Evolutionary conservation across 2,888 invertebrate genomes (phyloP).

Genomic region (Xanthia icteritia): DNA sequence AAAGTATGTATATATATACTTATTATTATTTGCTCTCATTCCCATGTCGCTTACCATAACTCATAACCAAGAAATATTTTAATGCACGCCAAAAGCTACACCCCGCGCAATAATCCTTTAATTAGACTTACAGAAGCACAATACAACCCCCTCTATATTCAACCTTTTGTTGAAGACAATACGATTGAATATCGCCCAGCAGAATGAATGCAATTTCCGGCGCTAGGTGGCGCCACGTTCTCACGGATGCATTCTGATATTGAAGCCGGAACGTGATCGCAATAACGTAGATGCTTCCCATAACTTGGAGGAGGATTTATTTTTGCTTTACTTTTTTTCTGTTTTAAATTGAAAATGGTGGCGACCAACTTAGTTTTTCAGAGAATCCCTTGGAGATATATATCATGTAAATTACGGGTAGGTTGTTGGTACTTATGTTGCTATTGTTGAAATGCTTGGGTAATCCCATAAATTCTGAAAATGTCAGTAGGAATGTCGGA

Average conservation of each 20-base stretch:
- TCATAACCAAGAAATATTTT: conserved; percentile 37
- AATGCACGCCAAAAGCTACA: conserved; percentile 29
- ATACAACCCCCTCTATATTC: not conserved
- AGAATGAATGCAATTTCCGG: conserved; percentile 53
- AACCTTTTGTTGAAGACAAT: rapidly evolving
- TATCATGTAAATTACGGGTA: no score
- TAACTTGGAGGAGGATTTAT: conserved; percentile 30
- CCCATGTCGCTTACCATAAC: conserved; percentile 1
- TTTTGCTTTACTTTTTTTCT: conserved; percentile 36
- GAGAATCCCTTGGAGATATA: not conserved
- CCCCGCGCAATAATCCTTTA: conserved; percentile 41
- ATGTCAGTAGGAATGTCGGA: not conserved
- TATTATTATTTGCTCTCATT: not conserved
- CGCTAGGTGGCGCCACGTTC: conserved; percentile 53
- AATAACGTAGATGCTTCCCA: conserved; percentile 49
- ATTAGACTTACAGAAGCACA: conserved; percentile 34
- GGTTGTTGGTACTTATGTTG: not conserved
- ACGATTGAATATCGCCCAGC: conserved; percentile 30
- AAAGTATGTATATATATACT: not conserved
- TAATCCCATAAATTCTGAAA: not conserved
- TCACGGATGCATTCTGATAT: conserved; percentile 63
- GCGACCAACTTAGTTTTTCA: not conserved
- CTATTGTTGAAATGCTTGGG: not conserved
- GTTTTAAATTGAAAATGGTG: conserved; percentile 47
- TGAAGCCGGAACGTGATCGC: conserved; percentile 66